A percentile compares a stretch with the other conserved stretches of the same genome.
These are phyloP conservation scores for Luehdorfia chinensis DNA, from an alignment of 1,140 invertebrate genomes.

Conservation along the genomic window DNA sequence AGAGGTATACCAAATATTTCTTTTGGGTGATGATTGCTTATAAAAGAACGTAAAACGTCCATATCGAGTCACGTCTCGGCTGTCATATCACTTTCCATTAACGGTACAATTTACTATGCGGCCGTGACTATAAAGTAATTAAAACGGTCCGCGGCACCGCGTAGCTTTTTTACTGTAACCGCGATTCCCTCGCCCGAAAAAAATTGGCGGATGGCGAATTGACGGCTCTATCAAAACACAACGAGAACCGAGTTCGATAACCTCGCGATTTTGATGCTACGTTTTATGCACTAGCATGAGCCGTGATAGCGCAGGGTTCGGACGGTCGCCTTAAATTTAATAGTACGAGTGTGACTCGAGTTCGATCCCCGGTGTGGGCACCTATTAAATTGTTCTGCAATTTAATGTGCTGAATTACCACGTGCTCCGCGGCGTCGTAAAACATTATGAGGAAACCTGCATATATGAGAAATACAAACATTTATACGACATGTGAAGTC, in stretches of 20 bases:
- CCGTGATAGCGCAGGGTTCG: background rate
- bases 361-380: no score
- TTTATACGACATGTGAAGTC: no score
- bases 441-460: no score
- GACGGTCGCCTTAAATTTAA: no score
- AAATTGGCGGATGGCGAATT: conserved; percentile 59
- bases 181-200: conserved; percentile 36
- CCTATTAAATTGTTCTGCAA: no score
- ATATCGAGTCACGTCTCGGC: conserved; percentile 20
- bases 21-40: no score
- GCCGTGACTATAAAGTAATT: conserved; percentile 70
- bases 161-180: conserved; percentile 62
- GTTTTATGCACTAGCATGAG: conserved; percentile 18
- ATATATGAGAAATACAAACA: no score
- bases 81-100: conserved; percentile 66
- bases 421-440: no score
- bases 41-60: no score
- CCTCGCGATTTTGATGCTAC: conserved; percentile 28
- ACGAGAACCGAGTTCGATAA: conserved; percentile 31
- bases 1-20: no score
- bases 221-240: conserved; percentile 66
- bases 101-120: conserved; percentile 60
- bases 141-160: conserved; percentile 61
- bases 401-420: no score
- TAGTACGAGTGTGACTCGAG: no score